Evolutionary conservation across 92 coral and sea anemone genomes (phyloP).

Genomic region (Actinostola sp.): DNA sequence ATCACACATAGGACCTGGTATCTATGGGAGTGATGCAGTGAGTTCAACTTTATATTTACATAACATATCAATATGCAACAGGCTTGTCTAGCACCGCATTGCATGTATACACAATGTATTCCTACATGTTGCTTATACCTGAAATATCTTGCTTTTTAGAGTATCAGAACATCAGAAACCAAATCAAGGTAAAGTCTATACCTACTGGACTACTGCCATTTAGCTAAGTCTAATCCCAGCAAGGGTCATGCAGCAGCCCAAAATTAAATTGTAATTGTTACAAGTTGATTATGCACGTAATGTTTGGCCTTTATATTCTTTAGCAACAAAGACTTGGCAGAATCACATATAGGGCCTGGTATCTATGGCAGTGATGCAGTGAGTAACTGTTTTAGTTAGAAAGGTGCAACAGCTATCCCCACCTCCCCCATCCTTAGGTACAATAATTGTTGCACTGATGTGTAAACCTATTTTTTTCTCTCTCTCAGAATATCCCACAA

Average conservation of each 20-base stretch:
- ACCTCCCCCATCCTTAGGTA: too few relatives aligned
- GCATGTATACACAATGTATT: background rate
- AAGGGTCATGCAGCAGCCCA: too few relatives aligned
- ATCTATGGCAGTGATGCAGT: slow-evolving; percentile 32
- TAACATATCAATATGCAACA: background rate
- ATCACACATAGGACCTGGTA: slow-evolving; percentile 21
- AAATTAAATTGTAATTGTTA: too few relatives aligned
- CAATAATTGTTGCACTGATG: too few relatives aligned
- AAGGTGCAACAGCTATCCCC: too few relatives aligned
- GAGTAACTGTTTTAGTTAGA: background rate
- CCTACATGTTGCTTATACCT: background rate
- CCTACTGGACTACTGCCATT: background rate
- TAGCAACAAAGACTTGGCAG: slow-evolving; percentile 6
- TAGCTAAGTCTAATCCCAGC: background rate
- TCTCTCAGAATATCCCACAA: background rate
- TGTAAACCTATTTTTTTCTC: background rate
- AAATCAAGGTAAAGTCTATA: background rate
- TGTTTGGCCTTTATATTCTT: too few relatives aligned
- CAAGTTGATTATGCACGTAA: too few relatives aligned
- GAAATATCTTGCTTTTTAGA: background rate
- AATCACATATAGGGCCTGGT: slow-evolving; percentile 28
- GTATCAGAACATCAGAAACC: background rate
- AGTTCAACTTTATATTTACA: background rate
- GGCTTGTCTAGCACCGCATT: too few relatives aligned
- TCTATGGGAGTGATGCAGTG: slow-evolving; percentile 18